Base-by-base conservation (phyloP, 2,888 invertebrate species). In the Stegophylla sp. region DNA sequence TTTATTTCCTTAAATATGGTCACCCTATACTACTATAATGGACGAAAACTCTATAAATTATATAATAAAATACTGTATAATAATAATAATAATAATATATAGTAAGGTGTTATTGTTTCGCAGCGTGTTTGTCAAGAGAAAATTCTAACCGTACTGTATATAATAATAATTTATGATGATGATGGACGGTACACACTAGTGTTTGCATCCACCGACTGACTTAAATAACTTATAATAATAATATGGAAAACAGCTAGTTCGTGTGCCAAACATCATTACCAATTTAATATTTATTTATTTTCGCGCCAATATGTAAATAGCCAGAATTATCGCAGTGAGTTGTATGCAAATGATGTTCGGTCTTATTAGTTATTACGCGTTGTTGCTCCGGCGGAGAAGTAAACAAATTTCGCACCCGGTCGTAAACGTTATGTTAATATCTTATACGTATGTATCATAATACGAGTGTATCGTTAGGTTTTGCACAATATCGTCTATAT, bases 231-330 rank as follows among this genome's bases (percentile, higher is more conserved):
- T 20, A 7, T 5, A 3, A 5, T 34, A 51, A 7, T 5, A 3
- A 5, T 34, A 51, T 69, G 51, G 2, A 20, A 53, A 69, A 69
- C 28, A 20, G 28, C 7, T 51, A 20, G 69, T 34, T n/a, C 7
- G 7, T 10, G 34, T 51, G 34, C 51, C 34, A 69, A 69, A 53
- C 28, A n/a, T n/a, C 10, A 51, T 53, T 3, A 34, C 13, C 15
- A 34, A 69, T 53, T 53, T 1, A 7, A 53, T 69, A 34, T 69
- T 53, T 20, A 69, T 69, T 34, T 53, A 51, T 69, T 69, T 53
- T 51, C n/a, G 26, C 17, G 48, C 34, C 7, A 4, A 41, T 41
- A 61, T 17, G n/a, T 7, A 7, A 34, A 34, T 34, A 34, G 34
- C 34, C 34, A 3, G 34, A 34, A 7, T 34, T 34, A 34, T 34